These are phyloP conservation scores for Sialis lutaria DNA, from an alignment of 2,888 invertebrate species.

Conservation along the genomic window DNA sequence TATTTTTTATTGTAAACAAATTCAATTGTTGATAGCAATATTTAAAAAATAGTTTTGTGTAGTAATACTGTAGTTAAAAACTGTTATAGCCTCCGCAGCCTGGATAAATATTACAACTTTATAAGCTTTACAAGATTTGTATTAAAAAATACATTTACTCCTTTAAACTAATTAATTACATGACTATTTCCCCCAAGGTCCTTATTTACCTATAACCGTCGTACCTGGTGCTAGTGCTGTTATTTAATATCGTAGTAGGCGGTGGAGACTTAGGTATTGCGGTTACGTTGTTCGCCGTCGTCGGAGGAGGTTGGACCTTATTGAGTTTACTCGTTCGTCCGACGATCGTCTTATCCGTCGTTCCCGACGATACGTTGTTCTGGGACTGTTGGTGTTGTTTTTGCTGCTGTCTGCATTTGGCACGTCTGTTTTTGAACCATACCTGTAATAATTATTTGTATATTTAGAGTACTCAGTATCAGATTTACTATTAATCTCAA, in stretches of 20 bases:
- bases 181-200: no score
- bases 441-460: slow-evolving; percentile 28
- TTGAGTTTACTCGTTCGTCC: slow-evolving; percentile 9
- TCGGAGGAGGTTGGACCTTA: slow-evolving; percentile 8
- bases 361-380: slow-evolving; percentile 19
- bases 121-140: no score
- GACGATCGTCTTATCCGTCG: slow-evolving; percentile 21
- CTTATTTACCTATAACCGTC: background rate
- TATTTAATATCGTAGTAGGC: slow-evolving; percentile 21
- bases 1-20: no score
- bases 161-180: no score
- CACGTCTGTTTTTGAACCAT: slow-evolving; percentile 56
- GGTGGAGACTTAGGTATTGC: slow-evolving; percentile 22
- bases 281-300: slow-evolving; percentile 10
- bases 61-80: no score
- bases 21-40: no score
- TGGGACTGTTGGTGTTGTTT: slow-evolving; percentile 31
- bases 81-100: no score
- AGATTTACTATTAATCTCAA: no score
- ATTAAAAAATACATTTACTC: no score
- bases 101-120: no score
- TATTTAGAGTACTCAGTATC: background rate
- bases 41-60: no score
- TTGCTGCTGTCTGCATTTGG: slow-evolving; percentile 49
- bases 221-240: slow-evolving; percentile 25